phyloP scores from a whole-genome alignment of 2,113 vertebrate species.

The Salvelinus sp. region DNA sequence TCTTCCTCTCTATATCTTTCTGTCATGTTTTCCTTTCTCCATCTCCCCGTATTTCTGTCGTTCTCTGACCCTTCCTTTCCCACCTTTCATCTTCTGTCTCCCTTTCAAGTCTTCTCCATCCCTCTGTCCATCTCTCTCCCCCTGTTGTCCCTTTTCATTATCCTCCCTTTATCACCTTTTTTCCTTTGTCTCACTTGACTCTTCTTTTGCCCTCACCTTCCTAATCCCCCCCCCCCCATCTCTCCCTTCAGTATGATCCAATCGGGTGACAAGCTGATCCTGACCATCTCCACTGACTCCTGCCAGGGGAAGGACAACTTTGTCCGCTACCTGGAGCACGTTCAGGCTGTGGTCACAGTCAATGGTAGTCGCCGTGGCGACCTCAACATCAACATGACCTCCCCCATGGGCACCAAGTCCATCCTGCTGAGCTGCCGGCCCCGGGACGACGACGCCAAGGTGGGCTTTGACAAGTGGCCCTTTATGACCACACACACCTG shows the following conservation, averaged over 20 bases:
- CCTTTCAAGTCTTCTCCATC: neutral
- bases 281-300: slow-evolving; percentile 84
- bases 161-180: neutral
- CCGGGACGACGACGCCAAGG: slow-evolving; percentile 92
- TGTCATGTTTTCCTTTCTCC: slow-evolving; percentile 2
- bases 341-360: slow-evolving; percentile 94
- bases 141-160: neutral
- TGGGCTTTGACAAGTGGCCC: slow-evolving; percentile 99
- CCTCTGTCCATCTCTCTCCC: neutral
- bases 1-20: neutral
- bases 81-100: neutral
- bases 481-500: slow-evolving; percentile 99
- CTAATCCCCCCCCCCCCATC: neutral
- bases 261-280: slow-evolving; percentile 82
- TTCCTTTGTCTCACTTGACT: neutral
- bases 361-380: slow-evolving; percentile 91
- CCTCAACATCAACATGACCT: slow-evolving; percentile 98
- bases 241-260: slow-evolving; percentile 84
- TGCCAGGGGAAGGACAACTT: slow-evolving; percentile 96
- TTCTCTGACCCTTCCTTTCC: neutral
- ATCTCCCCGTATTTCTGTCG: neutral
- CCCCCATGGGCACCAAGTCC: slow-evolving; percentile 97
- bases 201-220: neutral
- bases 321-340: slow-evolving; percentile 96
- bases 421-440: slow-evolving; percentile 94